Evolutionary conservation across 2,888 invertebrate species (phyloP).

Genomic region (Acrobasis consociella): DNA sequence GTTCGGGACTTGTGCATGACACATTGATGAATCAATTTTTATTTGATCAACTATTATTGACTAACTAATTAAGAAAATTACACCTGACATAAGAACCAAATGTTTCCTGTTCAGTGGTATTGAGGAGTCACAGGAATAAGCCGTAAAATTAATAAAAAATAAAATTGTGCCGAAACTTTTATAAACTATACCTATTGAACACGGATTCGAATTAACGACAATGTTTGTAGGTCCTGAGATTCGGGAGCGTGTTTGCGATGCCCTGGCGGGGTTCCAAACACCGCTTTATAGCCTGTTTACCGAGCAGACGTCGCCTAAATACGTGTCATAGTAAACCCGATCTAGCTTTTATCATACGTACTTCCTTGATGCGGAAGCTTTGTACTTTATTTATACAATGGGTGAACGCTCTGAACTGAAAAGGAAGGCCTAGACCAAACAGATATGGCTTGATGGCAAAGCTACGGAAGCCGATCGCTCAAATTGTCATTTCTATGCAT

Average conservation of each 20-base stretch:
- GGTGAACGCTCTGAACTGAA: not conserved
- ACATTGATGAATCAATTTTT: no score
- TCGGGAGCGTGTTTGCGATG: conserved; percentile 42
- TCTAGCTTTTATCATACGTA: conserved; percentile 47
- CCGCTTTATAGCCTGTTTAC: conserved; percentile 63
- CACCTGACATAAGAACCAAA: no score
- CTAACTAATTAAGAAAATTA: no score
- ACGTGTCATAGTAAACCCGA: conserved; percentile 43
- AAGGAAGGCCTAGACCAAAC: not conserved
- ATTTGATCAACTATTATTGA: no score
- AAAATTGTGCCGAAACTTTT: not conserved
- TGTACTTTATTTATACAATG: conserved; percentile 2
- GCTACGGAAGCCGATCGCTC: no score
- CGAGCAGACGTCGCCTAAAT: conserved; percentile 50
- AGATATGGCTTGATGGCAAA: no score
- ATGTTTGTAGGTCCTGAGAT: conserved; percentile 32
- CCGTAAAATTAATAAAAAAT: not conserved
- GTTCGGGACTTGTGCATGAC: no score
- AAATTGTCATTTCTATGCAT: no score
- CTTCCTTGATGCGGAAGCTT: conserved; percentile 55
- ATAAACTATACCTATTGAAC: conserved; percentile 1
- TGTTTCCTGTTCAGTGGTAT: no score
- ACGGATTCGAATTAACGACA: conserved; percentile 28
- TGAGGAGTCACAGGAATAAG: no score
- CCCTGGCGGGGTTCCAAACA: conserved; percentile 66